Evolutionary conservation across 2,888 invertebrate species (phyloP), one percentile per base, ranked within the genome.

Genomic region (Drepanosiphum platanoidis): DNA sequence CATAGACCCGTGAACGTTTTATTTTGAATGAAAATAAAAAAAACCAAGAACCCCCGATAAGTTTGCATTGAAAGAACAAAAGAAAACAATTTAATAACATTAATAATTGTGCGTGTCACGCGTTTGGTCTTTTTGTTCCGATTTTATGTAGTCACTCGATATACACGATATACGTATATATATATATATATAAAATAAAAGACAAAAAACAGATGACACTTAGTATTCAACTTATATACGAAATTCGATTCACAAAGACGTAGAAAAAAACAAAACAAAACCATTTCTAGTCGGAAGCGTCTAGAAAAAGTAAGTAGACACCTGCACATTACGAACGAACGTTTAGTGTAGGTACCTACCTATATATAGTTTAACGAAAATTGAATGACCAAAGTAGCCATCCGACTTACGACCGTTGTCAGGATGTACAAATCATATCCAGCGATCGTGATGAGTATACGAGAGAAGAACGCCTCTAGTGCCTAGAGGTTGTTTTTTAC

Each of bases 361-460:
- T 68, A 66, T 66, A 83, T 74, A 46, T n/a, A n/a, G n/a, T n/a
- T n/a, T 66, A 83, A 58, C 61, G 18, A 82, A 82, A 72, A 82
- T 72, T 74, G 83, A 74, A 83, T 52, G 74, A 83, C 74, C 64
- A 18, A 74, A 64, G 74, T 64, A 27, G 64, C 64, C 64, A 66
- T 36, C n/a, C 42, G 64, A 42, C 30, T 61, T 46, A 74, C 32
- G 74, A 46, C 74, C 22, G 64, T 83, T 58, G 83, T 66, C 66
- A 66, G 83, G 66, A 83, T 46, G 83, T 83, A 83, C 83, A 83
- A 74, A 83, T 83, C 74, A 83, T 83, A 83, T 34, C 74, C 74
- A 22, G 30, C 4, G 74, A 74, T 83, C 83, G 83, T 83, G 83
- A 83, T 74, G 46, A 83, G 72, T 74, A n/a, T 83, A 64, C 74